Conservation (phyloP, 2,797 vertebrate genomes). For the Dryobates pubescens region DNA sequence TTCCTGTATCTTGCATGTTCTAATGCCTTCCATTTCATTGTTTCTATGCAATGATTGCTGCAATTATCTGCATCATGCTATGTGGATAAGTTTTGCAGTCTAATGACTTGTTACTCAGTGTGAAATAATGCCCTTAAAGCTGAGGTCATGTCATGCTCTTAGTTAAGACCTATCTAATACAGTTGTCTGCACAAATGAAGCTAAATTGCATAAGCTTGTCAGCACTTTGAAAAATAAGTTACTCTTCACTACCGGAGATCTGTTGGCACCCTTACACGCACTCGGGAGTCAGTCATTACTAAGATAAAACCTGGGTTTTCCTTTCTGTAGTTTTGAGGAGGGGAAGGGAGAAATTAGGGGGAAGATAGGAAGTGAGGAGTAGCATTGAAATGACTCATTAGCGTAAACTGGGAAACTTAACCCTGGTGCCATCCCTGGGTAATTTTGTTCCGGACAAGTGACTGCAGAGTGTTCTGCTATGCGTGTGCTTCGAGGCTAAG, state of each 20-base stretch:
- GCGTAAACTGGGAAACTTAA: conserved; percentile 17
- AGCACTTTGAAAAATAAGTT: neutral
- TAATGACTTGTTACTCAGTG: conserved; percentile 31
- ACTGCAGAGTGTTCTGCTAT: neutral
- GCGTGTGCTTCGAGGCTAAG: neutral
- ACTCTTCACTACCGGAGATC: neutral
- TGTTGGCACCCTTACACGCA: neutral
- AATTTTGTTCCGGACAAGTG: neutral
- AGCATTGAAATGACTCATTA: neutral
- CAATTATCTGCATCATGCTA: neutral
- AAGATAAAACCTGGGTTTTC: neutral
- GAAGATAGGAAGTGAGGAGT: neutral
- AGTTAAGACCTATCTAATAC: neutral
- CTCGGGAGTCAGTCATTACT: neutral
- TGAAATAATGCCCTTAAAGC: conserved; percentile 29
- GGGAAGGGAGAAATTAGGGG: neutral
- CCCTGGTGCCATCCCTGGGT: neutral
- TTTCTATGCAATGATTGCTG: neutral
- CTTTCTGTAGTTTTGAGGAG: neutral
- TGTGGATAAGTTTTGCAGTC: neutral
- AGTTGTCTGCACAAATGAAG: conserved; percentile 11
- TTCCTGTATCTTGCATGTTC: neutral
- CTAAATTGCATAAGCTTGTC: conserved; percentile 16
- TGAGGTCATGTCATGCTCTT: neutral
- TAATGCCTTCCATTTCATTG: neutral